Evolutionary conservation across 2,797 vertebrate genomes (phyloP).

Genomic region (Alosa sapidissima): DNA sequence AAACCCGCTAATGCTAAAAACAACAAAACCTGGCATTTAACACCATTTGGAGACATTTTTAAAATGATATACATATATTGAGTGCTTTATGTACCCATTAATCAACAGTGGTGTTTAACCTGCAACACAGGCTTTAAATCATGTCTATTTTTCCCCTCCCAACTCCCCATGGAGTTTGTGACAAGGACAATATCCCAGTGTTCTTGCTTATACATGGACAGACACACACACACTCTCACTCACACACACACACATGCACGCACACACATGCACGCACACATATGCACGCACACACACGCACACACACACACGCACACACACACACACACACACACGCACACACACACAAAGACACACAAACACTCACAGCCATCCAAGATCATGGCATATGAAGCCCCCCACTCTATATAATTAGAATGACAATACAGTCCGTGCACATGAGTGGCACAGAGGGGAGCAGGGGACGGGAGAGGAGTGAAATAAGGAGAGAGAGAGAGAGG

Average conservation of each 20-base stretch:
- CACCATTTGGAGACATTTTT: too few species aligned
- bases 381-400: constrained; percentile 54
- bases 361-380: constrained; percentile 63
- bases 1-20: too few species aligned
- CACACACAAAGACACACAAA: neutral
- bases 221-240: constrained; percentile 23
- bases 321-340: neutral
- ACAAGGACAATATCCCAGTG: constrained; percentile 72
- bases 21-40: too few species aligned
- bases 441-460: constrained; percentile 37
- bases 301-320: constrained; percentile 57
- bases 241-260: too few species aligned
- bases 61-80: too few species aligned
- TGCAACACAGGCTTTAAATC: too few species aligned
- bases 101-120: too few species aligned
- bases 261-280: too few species aligned
- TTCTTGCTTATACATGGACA: too few species aligned
- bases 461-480: constrained; percentile 44
- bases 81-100: too few species aligned
- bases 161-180: constrained; percentile 67
- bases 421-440: constrained; percentile 51
- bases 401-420: constrained; percentile 80
- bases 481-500: constrained; percentile 48
- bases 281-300: too few species aligned
- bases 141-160: constrained; percentile 58